A percentile compares a stretch with the other conserved stretches of the same genome.
These are phyloP conservation scores for Spinus pinus DNA, from an alignment of 2,797 vertebrate species.

Conservation along the genomic window DNA sequence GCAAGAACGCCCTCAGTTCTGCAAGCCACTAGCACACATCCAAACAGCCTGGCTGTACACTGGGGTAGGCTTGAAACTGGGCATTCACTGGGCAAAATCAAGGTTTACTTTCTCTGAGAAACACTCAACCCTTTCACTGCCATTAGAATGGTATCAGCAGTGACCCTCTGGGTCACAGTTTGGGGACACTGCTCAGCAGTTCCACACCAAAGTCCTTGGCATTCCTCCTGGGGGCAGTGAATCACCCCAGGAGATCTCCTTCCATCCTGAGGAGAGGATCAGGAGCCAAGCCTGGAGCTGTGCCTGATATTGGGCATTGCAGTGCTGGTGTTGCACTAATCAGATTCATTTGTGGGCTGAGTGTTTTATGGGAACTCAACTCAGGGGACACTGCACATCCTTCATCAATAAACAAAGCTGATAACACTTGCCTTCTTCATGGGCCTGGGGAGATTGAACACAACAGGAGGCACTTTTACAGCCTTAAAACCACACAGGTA, in stretches of 20 bases:
- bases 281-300: neutral
- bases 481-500: neutral
- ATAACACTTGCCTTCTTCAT: neutral
- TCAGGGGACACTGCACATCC: neutral
- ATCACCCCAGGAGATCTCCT: neutral
- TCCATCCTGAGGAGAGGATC: neutral
- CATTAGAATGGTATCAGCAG: neutral
- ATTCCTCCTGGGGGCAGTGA: accelerated
- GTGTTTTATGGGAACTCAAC: neutral
- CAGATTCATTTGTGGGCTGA: neutral
- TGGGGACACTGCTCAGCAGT: neutral
- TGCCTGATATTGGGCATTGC: neutral
- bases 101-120: neutral
- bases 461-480: neutral
- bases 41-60: neutral
- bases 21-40: neutral
- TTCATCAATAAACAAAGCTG: neutral
- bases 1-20: neutral
- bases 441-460: neutral
- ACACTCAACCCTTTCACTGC: neutral
- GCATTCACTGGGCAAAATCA: neutral
- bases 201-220: neutral
- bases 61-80: neutral
- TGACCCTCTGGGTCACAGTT: too few relatives aligned
- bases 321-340: neutral